Evolutionary conservation across 2,797 vertebrate species (phyloP).

Genomic region (Masticophis lateralis): DNA sequence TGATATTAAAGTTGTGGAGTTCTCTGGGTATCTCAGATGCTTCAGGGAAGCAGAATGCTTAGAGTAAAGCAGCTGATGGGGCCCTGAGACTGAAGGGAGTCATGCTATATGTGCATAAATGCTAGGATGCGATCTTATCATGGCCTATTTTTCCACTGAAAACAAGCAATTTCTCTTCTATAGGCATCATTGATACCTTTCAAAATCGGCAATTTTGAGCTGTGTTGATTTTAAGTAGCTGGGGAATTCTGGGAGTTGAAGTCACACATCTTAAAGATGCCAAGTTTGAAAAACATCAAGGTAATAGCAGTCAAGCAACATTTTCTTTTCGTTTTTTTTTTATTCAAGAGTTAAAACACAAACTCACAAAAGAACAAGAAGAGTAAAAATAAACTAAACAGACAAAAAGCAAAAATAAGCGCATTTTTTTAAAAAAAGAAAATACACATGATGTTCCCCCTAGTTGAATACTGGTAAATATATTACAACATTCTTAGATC

Average conservation of each 20-base stretch:
- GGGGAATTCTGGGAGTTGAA: background rate
- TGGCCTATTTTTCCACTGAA: background rate
- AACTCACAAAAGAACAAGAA: background rate
- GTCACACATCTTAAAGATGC: background rate
- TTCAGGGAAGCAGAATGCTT: background rate
- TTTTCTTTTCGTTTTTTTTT: background rate
- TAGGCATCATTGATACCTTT: background rate
- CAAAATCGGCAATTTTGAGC: background rate
- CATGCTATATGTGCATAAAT: background rate
- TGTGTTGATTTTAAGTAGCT: background rate
- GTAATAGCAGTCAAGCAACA: background rate
- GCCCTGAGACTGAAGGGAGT: background rate
- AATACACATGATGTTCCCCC: background rate
- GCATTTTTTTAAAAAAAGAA: background rate
- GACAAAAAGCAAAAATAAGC: background rate
- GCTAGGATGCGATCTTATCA: background rate
- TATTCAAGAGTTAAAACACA: background rate
- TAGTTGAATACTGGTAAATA: background rate
- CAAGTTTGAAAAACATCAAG: background rate
- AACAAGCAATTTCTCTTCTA: background rate
- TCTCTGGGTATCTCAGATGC: background rate
- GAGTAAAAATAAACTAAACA: background rate
- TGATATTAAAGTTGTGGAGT: background rate
- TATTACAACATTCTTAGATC: background rate
- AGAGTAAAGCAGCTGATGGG: background rate